Evolutionary conservation across 2,888 invertebrate species (phyloP), one percentile per base, ranked within the genome.

Genomic region (Sipha maydis): DNA sequence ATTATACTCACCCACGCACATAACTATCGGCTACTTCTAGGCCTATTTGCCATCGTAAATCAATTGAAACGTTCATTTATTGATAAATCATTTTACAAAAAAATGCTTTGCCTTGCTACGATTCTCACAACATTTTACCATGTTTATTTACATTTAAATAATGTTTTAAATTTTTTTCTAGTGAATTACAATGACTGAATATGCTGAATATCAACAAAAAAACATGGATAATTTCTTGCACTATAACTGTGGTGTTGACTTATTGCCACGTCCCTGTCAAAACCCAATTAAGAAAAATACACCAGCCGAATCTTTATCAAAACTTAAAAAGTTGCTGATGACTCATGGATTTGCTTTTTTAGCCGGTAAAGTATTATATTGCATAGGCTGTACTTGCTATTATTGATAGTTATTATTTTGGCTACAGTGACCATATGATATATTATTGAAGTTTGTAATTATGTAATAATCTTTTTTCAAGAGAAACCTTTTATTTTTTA

Each of bases 171-270:
- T 54, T 61, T 38, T 80, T 67, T 67, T 28, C 19, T n/a, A 80
- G 80, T 38, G 1, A 3, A 19, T 9, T 19, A 69, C 78, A 82
- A 88, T 88, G 88, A 75, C 82, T 48, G 88, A 88, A 48, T 88
- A 73, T 21, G 75, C 56, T n/a, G 86, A 88, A 48, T 88, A 88
- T 34, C 88, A 21, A 25, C 80, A 80, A 82, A 61, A 86, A 19
- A 71, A 34, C 14, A 3, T 69, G 34, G 69, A 86, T 28, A 71
- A 73, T 41, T 2, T 80, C 28, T 76, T 88, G 67, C 41, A 75
- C 19, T 75, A 28, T 11, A 88, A 67, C 67, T 88, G 76, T 38
- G 88, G 88, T 4, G 7, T 75, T 4, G 88, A 88, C 1, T 75
- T 88, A 34, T 88, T 82, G 5, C 82, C 88, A 8, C 5, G 11